These are phyloP conservation scores for Chelonus formosanus DNA, from an alignment of 2,888 invertebrate genomes.

Conservation along the genomic window DNA sequence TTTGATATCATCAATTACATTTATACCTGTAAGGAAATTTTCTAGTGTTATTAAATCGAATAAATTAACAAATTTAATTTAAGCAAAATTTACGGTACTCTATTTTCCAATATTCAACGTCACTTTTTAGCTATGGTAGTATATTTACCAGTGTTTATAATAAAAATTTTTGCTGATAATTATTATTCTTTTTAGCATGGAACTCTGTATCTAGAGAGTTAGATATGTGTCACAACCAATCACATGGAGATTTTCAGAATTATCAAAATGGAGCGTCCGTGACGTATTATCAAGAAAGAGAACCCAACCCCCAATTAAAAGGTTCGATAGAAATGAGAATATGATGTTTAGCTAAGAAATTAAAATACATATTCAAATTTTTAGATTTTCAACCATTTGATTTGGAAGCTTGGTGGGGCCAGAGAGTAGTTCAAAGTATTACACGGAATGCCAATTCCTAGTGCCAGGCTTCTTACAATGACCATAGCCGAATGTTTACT, in stretches of 20 bases:
- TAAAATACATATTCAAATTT: background rate
- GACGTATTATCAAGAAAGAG: slow-evolving; percentile 73
- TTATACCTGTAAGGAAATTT: slow-evolving; percentile 68
- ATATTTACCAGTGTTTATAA: background rate
- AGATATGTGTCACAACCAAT: slow-evolving; percentile 64
- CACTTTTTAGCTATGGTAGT: too few species aligned
- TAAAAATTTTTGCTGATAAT: background rate
- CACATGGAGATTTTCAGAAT: slow-evolving; percentile 57
- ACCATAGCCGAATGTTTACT: slow-evolving; percentile 58
- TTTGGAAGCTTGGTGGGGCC: slow-evolving; percentile 80
- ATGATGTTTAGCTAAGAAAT: too few species aligned
- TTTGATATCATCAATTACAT: slow-evolving; percentile 84
- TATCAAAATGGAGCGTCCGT: slow-evolving; percentile 67
- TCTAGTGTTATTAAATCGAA: too few species aligned
- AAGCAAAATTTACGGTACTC: too few species aligned
- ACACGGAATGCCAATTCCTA: slow-evolving; percentile 63
- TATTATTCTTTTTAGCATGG: slow-evolving; percentile 56
- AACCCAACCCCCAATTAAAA: slow-evolving; percentile 62
- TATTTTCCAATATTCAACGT: too few species aligned
- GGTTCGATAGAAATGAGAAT: slow-evolving; percentile 42
- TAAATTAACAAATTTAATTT: too few species aligned
- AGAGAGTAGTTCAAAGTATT: slow-evolving; percentile 75
- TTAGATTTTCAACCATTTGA: slow-evolving; percentile 81
- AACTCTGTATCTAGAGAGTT: slow-evolving; percentile 68
- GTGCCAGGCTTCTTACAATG: slow-evolving; percentile 58